These are phyloP conservation scores for Lepidothrix coronata DNA, from an alignment of 2,113 vertebrate genomes.

Conservation along the genomic window DNA sequence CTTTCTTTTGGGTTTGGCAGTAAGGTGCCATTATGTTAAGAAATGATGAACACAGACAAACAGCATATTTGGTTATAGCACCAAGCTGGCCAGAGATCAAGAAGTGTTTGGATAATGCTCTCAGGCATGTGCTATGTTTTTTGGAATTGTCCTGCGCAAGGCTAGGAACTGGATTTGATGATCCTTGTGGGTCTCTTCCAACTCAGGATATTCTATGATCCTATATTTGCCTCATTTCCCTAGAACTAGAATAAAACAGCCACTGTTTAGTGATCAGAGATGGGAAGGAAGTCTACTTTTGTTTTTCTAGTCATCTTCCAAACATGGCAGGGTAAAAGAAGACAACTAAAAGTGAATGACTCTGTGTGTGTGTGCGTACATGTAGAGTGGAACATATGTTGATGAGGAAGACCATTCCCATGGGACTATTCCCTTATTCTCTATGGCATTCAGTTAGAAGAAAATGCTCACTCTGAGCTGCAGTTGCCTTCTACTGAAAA, in stretches of 20 bases:
- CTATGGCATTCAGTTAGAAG: not conserved
- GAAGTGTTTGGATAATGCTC: not conserved
- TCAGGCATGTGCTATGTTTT: not conserved
- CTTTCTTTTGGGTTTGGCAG: not conserved
- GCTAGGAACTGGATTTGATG: not conserved
- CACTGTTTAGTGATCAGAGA: not conserved
- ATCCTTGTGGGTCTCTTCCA: not conserved
- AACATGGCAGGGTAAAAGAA: not conserved
- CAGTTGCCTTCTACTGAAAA: not conserved
- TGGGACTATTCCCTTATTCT: not conserved
- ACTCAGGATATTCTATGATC: not conserved
- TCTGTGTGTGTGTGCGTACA: fast-evolving
- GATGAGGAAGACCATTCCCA: not conserved
- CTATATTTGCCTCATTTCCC: not conserved
- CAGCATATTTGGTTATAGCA: not conserved
- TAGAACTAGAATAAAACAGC: not conserved
- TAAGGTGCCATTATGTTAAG: not conserved
- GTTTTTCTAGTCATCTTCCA: not conserved
- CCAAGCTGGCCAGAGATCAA: not conserved
- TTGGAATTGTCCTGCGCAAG: not conserved
- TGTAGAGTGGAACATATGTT: fast-evolving
- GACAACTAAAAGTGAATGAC: not conserved
- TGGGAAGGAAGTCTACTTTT: not conserved
- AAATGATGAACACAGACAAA: not conserved
- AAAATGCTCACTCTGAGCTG: not conserved